Evolutionary conservation across 2,113 vertebrate genomes (phyloP).

Genomic region (Chaetodon trifascialis): DNA sequence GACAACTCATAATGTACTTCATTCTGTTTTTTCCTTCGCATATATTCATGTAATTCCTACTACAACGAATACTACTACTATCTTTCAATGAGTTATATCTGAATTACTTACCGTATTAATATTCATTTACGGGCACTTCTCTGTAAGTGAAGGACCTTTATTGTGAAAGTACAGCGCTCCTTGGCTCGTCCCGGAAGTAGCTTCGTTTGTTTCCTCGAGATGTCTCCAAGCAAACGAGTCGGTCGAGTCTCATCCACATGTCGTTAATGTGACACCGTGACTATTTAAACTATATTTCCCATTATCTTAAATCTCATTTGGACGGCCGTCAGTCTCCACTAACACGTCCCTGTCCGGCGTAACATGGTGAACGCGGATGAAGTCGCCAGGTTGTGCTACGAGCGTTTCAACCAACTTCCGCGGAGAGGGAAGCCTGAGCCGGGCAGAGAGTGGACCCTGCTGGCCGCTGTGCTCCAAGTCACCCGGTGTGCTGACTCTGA

Average conservation of each 20-base stretch:
- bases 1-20: neutral
- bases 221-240: fast-evolving
- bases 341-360: fast-evolving
- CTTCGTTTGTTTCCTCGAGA: neutral
- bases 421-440: conserved; percentile 90
- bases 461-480: conserved; percentile 88
- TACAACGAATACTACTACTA: neutral
- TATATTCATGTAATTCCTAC: neutral
- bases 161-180: conserved; percentile 34
- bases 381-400: conserved; percentile 87
- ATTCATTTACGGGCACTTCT: neutral
- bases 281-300: fast-evolving
- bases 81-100: neutral
- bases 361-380: conserved; percentile 87
- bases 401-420: conserved; percentile 87
- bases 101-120: neutral
- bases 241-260: fast-evolving
- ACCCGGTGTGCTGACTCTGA: neutral
- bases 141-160: conserved; percentile 34
- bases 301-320: fast-evolving
- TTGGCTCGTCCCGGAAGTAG: conserved; percentile 49
- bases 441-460: conserved; percentile 90
- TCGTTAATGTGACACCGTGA: neutral
- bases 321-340: neutral
- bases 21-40: neutral